phyloP scores from a whole-genome alignment of 2,797 vertebrate genomes.

The Leontopithecus rosalia region DNA sequence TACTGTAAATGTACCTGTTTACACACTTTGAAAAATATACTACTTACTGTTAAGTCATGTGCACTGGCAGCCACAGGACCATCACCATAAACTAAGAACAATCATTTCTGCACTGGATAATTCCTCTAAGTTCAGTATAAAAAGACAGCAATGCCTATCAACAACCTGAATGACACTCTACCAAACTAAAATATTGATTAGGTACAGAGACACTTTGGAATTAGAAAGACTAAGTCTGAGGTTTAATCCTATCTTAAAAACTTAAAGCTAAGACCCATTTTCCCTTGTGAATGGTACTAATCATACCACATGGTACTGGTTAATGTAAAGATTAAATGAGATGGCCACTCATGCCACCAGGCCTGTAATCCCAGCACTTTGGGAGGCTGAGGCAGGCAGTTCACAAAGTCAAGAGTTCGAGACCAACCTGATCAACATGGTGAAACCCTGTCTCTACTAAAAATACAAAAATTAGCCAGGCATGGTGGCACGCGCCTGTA shows the following conservation, averaged over 20 bases:
- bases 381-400: too few species aligned
- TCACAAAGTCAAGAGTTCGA: too few species aligned
- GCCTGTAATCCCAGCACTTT: too few species aligned
- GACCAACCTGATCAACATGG: too few species aligned
- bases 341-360: not conserved
- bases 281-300: constrained; percentile 19
- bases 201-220: not conserved
- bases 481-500: too few species aligned
- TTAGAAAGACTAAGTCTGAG: constrained; percentile 32
- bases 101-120: not conserved
- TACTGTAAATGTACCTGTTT: not conserved
- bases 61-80: not conserved
- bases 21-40: not conserved
- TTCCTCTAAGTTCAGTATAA: not conserved
- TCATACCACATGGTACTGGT: not conserved
- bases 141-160: not conserved
- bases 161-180: not conserved
- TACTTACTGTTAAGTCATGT: not conserved
- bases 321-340: constrained; percentile 42
- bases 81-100: not conserved
- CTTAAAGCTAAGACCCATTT: constrained; percentile 37
- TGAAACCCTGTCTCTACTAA: too few species aligned
- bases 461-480: too few species aligned
- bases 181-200: constrained; percentile 13
- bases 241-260: not conserved